A percentile compares a stretch with the other conserved stretches of the same genome.
These are phyloP conservation scores for Drosophila phalerata DNA, from an alignment of 2,888 invertebrate genomes.

Conservation along the genomic window DNA sequence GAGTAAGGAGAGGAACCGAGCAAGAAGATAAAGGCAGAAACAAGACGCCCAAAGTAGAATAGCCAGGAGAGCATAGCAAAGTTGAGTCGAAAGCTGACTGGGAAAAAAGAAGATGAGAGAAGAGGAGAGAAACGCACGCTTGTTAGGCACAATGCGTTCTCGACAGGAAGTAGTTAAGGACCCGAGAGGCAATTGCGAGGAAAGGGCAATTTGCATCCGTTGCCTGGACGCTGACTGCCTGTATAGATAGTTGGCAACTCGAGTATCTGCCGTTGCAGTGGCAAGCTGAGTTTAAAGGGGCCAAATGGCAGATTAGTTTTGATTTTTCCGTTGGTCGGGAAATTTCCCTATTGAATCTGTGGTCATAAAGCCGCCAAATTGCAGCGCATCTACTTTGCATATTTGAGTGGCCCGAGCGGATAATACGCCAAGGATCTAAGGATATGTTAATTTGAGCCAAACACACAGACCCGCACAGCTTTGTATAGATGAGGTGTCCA, in stretches of 20 bases:
- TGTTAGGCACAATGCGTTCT: conserved; percentile 73
- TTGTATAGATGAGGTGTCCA: conserved; percentile 56
- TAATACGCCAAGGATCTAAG: conserved; percentile 67
- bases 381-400: conserved; percentile 78
- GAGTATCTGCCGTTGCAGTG: conserved; percentile 22
- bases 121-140: conserved; percentile 50
- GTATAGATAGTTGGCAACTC: too few relatives aligned
- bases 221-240: conserved; percentile 12
- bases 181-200: conserved; percentile 36
- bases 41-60: conserved; percentile 20
- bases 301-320: conserved; percentile 80
- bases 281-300: conserved; percentile 34
- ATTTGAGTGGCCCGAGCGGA: conserved; percentile 73
- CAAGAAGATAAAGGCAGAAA: conserved; percentile 41
- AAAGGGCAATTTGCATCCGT: conserved; percentile 74
- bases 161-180: conserved; percentile 75
- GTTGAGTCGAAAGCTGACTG: not conserved
- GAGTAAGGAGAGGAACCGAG: not conserved
- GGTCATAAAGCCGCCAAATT: conserved; percentile 79
- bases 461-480: conserved; percentile 32
- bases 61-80: conserved; percentile 18
- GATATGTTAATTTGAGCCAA: conserved; percentile 75
- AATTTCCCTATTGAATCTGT: conserved; percentile 75
- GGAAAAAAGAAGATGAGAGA: not conserved
- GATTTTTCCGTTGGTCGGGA: conserved; percentile 71